These are phyloP conservation scores for Orchesellides sinensis DNA, from an alignment of 2,888 invertebrate species.

Conservation along the genomic window DNA sequence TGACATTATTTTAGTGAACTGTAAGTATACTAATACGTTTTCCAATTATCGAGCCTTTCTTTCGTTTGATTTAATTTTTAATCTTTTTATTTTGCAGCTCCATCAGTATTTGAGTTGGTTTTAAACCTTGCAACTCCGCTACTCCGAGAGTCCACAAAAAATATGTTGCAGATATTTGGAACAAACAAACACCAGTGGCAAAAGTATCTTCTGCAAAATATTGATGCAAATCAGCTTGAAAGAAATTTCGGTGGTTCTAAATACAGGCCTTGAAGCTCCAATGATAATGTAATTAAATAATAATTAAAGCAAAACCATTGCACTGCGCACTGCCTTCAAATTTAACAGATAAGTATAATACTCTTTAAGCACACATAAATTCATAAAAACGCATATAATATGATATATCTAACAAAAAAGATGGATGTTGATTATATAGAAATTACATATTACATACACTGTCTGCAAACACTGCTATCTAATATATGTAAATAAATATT, in stretches of 20 bases:
- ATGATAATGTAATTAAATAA: too few relatives aligned
- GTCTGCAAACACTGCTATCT: too few relatives aligned
- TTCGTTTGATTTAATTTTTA: background rate
- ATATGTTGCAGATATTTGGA: constrained; percentile 33
- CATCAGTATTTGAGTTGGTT: constrained; percentile 24
- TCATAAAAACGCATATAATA: too few relatives aligned
- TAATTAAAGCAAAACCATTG: too few relatives aligned
- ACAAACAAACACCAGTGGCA: constrained; percentile 28
- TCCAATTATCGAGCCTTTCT: background rate
- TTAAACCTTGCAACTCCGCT: constrained; percentile 18
- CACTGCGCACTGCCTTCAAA: too few relatives aligned
- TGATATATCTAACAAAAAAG: too few relatives aligned
- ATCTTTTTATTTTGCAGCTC: background rate
- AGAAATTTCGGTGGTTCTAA: constrained; percentile 35
- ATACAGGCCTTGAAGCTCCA: background rate
- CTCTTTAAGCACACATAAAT: too few relatives aligned
- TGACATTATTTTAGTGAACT: constrained; percentile 42
- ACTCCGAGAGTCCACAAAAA: constrained; percentile 4
- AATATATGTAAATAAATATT: too few relatives aligned
- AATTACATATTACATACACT: too few relatives aligned
- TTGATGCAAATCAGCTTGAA: constrained; percentile 22
- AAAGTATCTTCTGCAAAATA: background rate
- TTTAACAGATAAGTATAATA: too few relatives aligned
- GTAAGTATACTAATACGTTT: constrained; percentile 25
- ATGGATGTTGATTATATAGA: too few relatives aligned